Conservation (phyloP, 2,113 vertebrate species). For the Odobenus rosmarus region DNA sequence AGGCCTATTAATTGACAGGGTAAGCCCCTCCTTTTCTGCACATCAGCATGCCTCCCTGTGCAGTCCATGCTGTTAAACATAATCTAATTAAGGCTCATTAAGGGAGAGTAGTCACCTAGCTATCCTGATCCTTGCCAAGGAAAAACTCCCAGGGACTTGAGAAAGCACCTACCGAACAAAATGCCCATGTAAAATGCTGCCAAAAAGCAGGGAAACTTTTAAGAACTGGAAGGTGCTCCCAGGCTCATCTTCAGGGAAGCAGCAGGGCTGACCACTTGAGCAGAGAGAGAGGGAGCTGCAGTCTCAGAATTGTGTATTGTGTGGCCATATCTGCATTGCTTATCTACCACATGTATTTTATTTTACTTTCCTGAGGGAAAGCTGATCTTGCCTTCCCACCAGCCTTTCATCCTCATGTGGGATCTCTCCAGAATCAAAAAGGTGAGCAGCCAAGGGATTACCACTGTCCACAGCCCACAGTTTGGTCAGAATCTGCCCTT, state of each 20-base stretch:
- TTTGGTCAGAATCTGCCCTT: conserved; percentile 65
- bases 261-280: not conserved
- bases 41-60: accelerated
- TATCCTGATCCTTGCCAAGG: not conserved
- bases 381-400: conserved; percentile 44
- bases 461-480: conserved; percentile 63
- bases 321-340: not conserved
- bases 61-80: not conserved
- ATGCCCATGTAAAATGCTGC: not conserved
- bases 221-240: not conserved
- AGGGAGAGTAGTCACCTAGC: conserved; percentile 47
- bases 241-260: not conserved
- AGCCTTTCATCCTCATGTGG: conserved; percentile 56
- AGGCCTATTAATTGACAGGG: conserved; percentile 66
- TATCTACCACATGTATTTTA: conserved; percentile 43
- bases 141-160: not conserved
- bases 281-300: not conserved
- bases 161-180: not conserved
- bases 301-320: not conserved
- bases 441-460: conserved; percentile 42
- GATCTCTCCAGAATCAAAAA: conserved; percentile 60
- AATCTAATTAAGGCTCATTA: conserved; percentile 58
- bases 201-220: not conserved
- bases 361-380: conserved; percentile 51
- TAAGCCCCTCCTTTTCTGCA: conserved; percentile 32